Evolutionary conservation across 2,888 invertebrate species (phyloP).

Genomic region (Sinopyrophorus schimmeli): DNA sequence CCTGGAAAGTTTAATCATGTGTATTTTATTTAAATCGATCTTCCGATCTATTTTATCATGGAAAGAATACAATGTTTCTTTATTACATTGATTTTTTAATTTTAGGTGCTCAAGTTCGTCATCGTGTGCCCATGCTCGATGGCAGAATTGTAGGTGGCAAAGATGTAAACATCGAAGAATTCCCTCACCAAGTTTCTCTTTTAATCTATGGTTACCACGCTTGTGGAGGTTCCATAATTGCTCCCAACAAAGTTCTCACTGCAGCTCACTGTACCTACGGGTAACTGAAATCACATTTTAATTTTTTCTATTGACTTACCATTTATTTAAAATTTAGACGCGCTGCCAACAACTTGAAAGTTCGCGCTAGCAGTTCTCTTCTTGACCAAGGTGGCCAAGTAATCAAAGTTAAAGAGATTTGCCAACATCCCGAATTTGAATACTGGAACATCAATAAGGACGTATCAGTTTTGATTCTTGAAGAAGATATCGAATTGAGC

Average conservation of each 20-base stretch:
- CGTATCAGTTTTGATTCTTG: conserved; percentile 1
- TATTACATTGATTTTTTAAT: too few relatives aligned
- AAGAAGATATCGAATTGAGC: background rate
- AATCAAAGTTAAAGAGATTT: background rate
- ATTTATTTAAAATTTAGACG: background rate
- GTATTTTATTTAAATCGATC: too few relatives aligned
- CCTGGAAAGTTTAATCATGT: too few relatives aligned
- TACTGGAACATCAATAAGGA: background rate
- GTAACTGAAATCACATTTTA: conserved; percentile 11
- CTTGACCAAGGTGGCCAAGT: background rate
- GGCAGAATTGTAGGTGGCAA: conserved; percentile 43
- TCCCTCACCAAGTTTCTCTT: conserved; percentile 42
- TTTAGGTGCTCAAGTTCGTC: too few relatives aligned
- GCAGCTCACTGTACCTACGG: conserved; percentile 42
- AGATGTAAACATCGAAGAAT: conserved; percentile 35
- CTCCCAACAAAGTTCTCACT: conserved; percentile 36
- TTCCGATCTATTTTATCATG: too few relatives aligned
- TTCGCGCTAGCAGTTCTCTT: conserved; percentile 7
- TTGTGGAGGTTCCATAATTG: conserved; percentile 43
- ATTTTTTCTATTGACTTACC: background rate
- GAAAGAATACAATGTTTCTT: too few relatives aligned
- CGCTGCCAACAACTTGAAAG: too few relatives aligned
- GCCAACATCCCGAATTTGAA: background rate
- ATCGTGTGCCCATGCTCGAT: conserved; percentile 15
- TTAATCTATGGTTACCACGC: conserved; percentile 32